Evolutionary conservation across 1,140 invertebrate genomes (phyloP).

Genomic region (Trachymyrmex cornetzi): DNA sequence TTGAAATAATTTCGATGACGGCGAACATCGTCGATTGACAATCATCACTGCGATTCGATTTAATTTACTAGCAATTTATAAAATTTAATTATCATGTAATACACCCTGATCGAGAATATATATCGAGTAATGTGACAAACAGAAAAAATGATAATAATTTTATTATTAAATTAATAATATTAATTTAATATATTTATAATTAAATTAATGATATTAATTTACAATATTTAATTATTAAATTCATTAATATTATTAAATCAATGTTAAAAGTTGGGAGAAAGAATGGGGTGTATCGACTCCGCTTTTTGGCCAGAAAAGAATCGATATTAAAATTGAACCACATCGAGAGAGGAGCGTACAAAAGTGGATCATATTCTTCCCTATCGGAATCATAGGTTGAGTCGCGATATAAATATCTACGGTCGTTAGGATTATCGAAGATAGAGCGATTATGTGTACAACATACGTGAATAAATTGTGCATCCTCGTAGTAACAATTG

Average conservation of each 20-base stretch:
- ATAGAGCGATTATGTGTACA: conserved; percentile 37
- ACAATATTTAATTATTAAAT: background rate
- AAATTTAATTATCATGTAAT: background rate
- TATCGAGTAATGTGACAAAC: background rate
- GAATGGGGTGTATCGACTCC: background rate
- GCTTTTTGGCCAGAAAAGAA: background rate
- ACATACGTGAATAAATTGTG: conserved; percentile 27
- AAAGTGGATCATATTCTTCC: background rate
- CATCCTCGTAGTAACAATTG: conserved; percentile 16
- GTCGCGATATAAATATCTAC: conserved; percentile 1
- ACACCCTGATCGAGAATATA: background rate
- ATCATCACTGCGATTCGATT: background rate
- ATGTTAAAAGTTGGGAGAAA: background rate
- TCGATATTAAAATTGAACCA: conserved; percentile 19
- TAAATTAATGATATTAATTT: background rate
- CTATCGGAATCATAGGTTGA: conserved; percentile 34
- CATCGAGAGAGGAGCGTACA: conserved; percentile 23
- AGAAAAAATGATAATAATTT: background rate
- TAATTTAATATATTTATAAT: background rate
- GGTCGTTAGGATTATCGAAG: conserved; percentile 7
- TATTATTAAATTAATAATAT: background rate
- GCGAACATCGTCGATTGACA: background rate
- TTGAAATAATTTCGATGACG: background rate
- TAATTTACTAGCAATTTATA: conserved; percentile 25
- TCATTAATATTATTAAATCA: background rate